Conservation (phyloP, 2,113 vertebrate genomes). For the Caloenas nicobarica region DNA sequence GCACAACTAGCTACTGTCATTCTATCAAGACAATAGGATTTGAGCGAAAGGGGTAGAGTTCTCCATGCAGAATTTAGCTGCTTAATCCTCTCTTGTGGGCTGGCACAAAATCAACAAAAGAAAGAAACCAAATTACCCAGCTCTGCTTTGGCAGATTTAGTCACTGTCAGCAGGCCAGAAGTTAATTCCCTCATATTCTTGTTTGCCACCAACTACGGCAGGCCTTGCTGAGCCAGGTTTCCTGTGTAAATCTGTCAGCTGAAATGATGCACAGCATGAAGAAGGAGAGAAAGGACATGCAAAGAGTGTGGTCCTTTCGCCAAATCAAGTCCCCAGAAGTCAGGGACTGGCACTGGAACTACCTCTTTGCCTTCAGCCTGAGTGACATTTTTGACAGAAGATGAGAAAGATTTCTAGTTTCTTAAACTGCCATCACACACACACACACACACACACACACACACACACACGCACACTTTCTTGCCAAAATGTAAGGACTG, state of each 20-base stretch:
- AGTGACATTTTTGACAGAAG: slow-evolving; percentile 61
- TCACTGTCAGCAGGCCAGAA: slow-evolving; percentile 89
- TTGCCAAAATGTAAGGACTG: slow-evolving; percentile 28
- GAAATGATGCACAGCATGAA: slow-evolving; percentile 80
- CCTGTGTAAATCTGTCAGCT: slow-evolving; percentile 79
- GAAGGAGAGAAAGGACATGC: slow-evolving; percentile 69
- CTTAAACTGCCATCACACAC: not conserved
- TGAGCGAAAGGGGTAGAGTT: slow-evolving; percentile 78
- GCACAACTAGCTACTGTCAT: slow-evolving; percentile 75
- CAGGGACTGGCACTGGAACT: slow-evolving; percentile 14
- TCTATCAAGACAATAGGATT: slow-evolving; percentile 80
- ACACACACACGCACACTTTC: not conserved
- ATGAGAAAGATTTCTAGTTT: slow-evolving; percentile 60
- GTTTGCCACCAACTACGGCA: slow-evolving; percentile 79
- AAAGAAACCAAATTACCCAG: slow-evolving; percentile 95
- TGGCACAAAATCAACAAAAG: slow-evolving; percentile 89
- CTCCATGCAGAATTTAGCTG: slow-evolving; percentile 84
- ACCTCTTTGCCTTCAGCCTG: not conserved
- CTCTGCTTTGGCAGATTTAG: slow-evolving; percentile 88
- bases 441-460: not conserved
- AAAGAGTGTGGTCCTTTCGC: slow-evolving; percentile 72
- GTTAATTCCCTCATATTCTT: slow-evolving; percentile 91
- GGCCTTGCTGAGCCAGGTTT: slow-evolving; percentile 74
- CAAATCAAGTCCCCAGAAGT: slow-evolving; percentile 45
- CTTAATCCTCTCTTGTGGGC: slow-evolving; percentile 91